Evolutionary conservation across 2,113 vertebrate species (phyloP).

Genomic region (Polypterus senegalus): DNA sequence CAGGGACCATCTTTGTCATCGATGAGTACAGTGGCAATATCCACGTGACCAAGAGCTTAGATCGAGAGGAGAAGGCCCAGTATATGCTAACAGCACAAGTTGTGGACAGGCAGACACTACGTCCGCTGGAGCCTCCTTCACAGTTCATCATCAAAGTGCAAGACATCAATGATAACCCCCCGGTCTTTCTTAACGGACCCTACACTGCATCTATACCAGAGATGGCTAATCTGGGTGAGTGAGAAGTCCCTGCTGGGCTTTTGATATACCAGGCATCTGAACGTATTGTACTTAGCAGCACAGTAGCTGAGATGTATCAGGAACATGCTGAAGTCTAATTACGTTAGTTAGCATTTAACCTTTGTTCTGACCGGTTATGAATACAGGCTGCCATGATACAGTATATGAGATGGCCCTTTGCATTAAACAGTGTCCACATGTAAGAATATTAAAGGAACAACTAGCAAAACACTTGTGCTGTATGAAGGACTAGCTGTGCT

Average conservation of each 20-base stretch:
- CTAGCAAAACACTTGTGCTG: too few species aligned
- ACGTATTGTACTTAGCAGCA: not conserved
- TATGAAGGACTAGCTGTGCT: too few species aligned
- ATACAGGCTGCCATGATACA: too few species aligned
- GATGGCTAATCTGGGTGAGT: conserved; percentile 65
- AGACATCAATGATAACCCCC: conserved; percentile 85
- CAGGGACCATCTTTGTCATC: conserved; percentile 80
- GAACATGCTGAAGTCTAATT: not conserved
- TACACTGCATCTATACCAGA: conserved; percentile 75
- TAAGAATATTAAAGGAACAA: too few species aligned
- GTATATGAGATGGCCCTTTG: too few species aligned
- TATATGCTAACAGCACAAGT: conserved; percentile 75
- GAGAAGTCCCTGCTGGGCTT: not conserved
- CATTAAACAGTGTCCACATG: too few species aligned
- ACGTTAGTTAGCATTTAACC: too few species aligned
- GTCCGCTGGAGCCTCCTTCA: conserved; percentile 76
- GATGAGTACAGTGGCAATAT: conserved; percentile 86
- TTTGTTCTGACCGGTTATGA: too few species aligned
- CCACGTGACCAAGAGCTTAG: conserved; percentile 80
- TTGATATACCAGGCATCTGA: not conserved
- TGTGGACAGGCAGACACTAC: conserved; percentile 71
- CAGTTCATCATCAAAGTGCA: conserved; percentile 85
- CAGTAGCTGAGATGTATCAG: not conserved
- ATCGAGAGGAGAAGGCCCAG: conserved; percentile 80
- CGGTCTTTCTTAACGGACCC: conserved; percentile 68